Conservation (phyloP, 2,888 invertebrate genomes). For the Drosophila atroscutellata region DNA sequence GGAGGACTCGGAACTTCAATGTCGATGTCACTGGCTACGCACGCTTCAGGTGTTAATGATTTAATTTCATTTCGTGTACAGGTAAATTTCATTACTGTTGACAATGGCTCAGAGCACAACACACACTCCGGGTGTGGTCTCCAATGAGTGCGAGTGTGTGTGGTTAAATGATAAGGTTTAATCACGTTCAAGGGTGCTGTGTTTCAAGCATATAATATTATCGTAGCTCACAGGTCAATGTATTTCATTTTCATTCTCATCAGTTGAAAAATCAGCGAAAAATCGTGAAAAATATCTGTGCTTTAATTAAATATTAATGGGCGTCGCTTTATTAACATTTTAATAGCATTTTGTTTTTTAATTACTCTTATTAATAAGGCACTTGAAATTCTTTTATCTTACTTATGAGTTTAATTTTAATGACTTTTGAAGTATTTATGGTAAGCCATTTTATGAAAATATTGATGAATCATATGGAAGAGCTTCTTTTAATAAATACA, state of each 20-base stretch:
- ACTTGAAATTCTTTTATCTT: constrained; percentile 4
- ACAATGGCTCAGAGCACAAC: constrained; percentile 60
- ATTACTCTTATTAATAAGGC: constrained; percentile 19
- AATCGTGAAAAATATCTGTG: constrained; percentile 17
- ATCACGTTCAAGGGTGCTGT: constrained; percentile 52
- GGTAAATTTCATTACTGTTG: constrained; percentile 79
- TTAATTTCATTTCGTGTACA: constrained; percentile 77
- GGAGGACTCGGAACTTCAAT: constrained; percentile 30
- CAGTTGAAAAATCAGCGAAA: constrained; percentile 33
- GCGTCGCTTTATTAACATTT: constrained; percentile 41
- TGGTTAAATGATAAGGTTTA: constrained; percentile 68
- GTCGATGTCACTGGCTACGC: constrained; percentile 46
- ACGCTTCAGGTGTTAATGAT: constrained; percentile 81
- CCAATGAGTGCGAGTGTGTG: constrained; percentile 11
- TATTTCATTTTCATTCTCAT: constrained; percentile 35
- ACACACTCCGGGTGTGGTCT: constrained; percentile 15
- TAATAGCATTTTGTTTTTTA: constrained; percentile 18
- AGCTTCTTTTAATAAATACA: background rate
- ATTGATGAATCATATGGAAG: background rate
- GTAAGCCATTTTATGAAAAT: background rate
- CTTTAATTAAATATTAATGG: constrained; percentile 32
- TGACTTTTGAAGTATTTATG: background rate
- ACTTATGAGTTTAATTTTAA: constrained; percentile 1
- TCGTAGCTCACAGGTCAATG: constrained; percentile 30
- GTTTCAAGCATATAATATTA: constrained; percentile 52